Evolutionary conservation across 2,888 invertebrate genomes (phyloP), one percentile per base, ranked within the genome.

Genomic region (Cyclophora punctaria): DNA sequence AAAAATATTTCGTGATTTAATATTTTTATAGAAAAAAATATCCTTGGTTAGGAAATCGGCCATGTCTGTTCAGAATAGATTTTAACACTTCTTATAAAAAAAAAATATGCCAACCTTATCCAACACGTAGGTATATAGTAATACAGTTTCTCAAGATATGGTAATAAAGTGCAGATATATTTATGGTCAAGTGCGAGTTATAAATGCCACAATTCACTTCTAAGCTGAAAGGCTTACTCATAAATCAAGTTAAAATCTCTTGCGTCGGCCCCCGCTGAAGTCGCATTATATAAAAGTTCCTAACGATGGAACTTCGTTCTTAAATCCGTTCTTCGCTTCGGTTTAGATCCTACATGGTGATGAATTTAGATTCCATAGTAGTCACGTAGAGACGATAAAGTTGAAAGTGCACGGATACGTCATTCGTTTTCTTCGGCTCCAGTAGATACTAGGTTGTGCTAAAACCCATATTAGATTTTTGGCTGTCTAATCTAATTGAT

Each of bases 291-390:
- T 73, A 76, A 79, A 82, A 77, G 69, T 80, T 80, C 52, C 64
- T 80, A 81, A 80, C 80, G 79, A 78, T 75, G 68, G 67, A 82
- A 83, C 73, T 83, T 80, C 63, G 65, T 61, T 67, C 70, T 66
- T 71, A 69, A 75, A 76, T 71, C 73, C 69, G 64, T 67, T 69
- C 63, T 53, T 66, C 37, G 69, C 60, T 47, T 49, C 47, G 46
- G 43, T 41, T 45, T 49, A 62, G 62, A 61, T 58, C 56, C 55
- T 62, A 62, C 59, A 60, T 59, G 56, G 63, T 71, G 71, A 75
- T 75, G 70, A 72, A 74, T 75, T 69, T 63, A 60, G 58, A 59
- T 56, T 59, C 59, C 44, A 49, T 48, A 53, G 47, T 51, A 57
- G 50, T 51, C 59, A 56, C 56, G 56, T 55, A 55, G 41, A 7